A percentile compares a stretch with the other conserved stretches of the same genome.
These are phyloP conservation scores for Thomomys bottae DNA, from an alignment of 2,113 vertebrate genomes.

Conservation along the genomic window DNA sequence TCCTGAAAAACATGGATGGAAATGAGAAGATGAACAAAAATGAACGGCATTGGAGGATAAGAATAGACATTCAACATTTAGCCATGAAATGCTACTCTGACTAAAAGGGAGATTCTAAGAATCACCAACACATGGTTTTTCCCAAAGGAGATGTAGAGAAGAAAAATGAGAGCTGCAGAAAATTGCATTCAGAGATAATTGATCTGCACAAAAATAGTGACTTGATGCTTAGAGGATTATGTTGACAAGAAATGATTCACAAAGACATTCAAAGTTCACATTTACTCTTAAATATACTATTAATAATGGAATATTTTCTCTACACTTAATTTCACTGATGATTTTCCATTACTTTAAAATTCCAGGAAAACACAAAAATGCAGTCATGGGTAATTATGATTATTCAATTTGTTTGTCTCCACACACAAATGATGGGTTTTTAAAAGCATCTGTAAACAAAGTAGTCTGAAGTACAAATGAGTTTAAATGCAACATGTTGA, in stretches of 20 bases:
- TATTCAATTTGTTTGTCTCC: conserved; percentile 47
- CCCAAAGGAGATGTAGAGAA: background rate
- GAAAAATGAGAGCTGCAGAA: background rate
- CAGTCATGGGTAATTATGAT: conserved; percentile 34
- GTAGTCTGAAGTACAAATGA: conserved; percentile 37
- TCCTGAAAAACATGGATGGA: background rate
- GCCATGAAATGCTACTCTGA: background rate
- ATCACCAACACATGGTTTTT: background rate
- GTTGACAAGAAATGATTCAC: background rate
- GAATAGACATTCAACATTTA: background rate
- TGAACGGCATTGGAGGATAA: too few relatives aligned
- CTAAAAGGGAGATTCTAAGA: background rate
- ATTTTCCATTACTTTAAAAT: conserved; percentile 52
- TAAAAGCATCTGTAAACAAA: conserved; percentile 50
- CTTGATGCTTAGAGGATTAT: background rate
- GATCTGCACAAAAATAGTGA: background rate
- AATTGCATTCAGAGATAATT: background rate
- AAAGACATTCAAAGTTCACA: conserved; percentile 7
- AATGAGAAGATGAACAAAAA: background rate
- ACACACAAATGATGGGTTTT: conserved; percentile 49
- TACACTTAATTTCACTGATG: conserved; percentile 25
- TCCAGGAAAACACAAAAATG: conserved; percentile 17
- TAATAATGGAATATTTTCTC: conserved; percentile 60
- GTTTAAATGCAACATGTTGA: conserved; percentile 61
- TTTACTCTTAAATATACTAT: background rate